These are phyloP conservation scores for Gallinago media DNA, from an alignment of 2,113 vertebrate species.

Conservation along the genomic window DNA sequence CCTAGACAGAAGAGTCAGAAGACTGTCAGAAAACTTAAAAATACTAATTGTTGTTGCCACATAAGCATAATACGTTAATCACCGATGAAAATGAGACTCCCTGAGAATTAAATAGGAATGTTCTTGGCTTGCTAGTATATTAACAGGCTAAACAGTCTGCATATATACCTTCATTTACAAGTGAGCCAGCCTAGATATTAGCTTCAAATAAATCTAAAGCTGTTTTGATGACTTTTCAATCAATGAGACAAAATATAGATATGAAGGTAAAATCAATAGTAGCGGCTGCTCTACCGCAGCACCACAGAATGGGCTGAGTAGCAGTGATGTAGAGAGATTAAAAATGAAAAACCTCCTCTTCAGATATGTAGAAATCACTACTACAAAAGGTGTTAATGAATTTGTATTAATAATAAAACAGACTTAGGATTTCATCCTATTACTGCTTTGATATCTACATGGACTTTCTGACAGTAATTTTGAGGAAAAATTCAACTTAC, in stretches of 20 bases:
- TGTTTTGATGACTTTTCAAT: background rate
- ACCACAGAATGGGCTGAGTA: background rate
- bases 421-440: background rate
- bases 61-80: background rate
- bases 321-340: background rate
- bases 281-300: background rate
- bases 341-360: background rate
- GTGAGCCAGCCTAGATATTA: background rate
- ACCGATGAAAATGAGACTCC: background rate
- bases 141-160: background rate
- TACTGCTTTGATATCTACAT: conserved; percentile 22
- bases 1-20: background rate
- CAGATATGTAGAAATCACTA: background rate
- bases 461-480: conserved; percentile 23
- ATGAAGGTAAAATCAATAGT: background rate
- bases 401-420: conserved; percentile 44
- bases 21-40: background rate
- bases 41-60: background rate
- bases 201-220: background rate
- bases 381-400: conserved; percentile 33
- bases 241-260: background rate
- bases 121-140: background rate
- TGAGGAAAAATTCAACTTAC: conserved; percentile 10
- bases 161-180: background rate
- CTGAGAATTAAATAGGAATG: background rate